Evolutionary conservation across 2,888 invertebrate species (phyloP).

Genomic region (Amaurobius ferox): DNA sequence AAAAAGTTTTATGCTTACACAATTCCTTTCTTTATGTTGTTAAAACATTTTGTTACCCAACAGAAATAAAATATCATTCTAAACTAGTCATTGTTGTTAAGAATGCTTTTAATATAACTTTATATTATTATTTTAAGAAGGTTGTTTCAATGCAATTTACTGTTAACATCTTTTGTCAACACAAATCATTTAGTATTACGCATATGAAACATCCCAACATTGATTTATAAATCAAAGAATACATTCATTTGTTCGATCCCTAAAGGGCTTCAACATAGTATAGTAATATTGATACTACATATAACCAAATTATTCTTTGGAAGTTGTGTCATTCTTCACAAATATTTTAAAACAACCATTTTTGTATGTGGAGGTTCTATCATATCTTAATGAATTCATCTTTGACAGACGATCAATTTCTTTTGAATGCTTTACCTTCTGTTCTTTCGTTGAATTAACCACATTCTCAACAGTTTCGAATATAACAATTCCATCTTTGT

Average conservation of each 20-base stretch:
- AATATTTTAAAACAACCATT: conserved; percentile 35
- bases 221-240: too few relatives aligned
- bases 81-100: too few relatives aligned
- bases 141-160: too few relatives aligned
- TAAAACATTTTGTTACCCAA: neutral
- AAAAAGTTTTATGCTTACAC: neutral
- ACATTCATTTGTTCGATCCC: too few relatives aligned
- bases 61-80: conserved; percentile 1
- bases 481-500: conserved; percentile 26
- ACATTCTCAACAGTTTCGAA: conserved; percentile 54
- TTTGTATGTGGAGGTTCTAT: neutral
- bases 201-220: too few relatives aligned
- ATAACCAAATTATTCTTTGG: too few relatives aligned
- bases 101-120: too few relatives aligned
- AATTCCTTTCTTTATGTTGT: neutral
- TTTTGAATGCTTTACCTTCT: conserved; percentile 30
- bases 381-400: neutral
- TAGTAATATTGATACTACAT: too few relatives aligned
- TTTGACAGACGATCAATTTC: conserved; percentile 20
- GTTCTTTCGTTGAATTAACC: conserved; percentile 58
- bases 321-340: neutral
- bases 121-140: too few relatives aligned
- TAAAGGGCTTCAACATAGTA: too few relatives aligned
- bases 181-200: too few relatives aligned
- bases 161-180: too few relatives aligned